phyloP scores from a whole-genome alignment of 2,113 vertebrate genomes.

The Pampusana beccarii region DNA sequence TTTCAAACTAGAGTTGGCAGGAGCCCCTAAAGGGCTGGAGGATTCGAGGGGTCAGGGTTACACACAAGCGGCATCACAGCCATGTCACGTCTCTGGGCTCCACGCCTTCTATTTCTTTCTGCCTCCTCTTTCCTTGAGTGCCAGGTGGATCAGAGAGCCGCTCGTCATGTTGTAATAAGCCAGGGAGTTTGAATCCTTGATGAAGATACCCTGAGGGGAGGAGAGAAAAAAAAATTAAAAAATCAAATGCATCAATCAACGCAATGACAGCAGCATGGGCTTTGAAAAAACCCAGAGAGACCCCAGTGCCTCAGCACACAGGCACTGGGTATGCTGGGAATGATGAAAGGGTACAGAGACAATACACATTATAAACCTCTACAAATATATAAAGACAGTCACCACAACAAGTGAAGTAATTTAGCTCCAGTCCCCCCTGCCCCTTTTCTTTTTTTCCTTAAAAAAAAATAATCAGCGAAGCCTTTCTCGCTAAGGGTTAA shows the following conservation, averaged over 20 bases:
- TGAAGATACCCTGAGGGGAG: slow-evolving; percentile 92
- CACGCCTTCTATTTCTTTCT: slow-evolving; percentile 86
- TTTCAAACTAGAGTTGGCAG: not conserved
- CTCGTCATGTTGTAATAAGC: slow-evolving; percentile 98
- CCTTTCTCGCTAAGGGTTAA: not conserved
- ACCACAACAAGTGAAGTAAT: not conserved
- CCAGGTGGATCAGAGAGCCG: slow-evolving; percentile 93
- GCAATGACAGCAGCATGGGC: not conserved
- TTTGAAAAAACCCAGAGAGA: not conserved
- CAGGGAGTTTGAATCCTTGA: slow-evolving; percentile 98
- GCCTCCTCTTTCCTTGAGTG: slow-evolving; percentile 97
- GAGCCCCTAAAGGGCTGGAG: not conserved
- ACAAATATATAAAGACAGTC: not conserved
- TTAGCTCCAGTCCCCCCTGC: not conserved
- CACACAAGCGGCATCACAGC: not conserved
- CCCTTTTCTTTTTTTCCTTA: not conserved
- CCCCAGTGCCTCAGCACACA: not conserved
- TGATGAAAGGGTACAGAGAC: not conserved
- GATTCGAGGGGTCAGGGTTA: not conserved
- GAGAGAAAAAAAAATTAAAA: not conserved
- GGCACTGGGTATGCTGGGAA: not conserved
- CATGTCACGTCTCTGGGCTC: not conserved
- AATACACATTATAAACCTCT: no score
- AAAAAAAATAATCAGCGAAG: not conserved
- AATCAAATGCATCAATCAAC: no score